phyloP scores from a whole-genome alignment of 2,888 invertebrate species.

The Agrotis exclamationis region DNA sequence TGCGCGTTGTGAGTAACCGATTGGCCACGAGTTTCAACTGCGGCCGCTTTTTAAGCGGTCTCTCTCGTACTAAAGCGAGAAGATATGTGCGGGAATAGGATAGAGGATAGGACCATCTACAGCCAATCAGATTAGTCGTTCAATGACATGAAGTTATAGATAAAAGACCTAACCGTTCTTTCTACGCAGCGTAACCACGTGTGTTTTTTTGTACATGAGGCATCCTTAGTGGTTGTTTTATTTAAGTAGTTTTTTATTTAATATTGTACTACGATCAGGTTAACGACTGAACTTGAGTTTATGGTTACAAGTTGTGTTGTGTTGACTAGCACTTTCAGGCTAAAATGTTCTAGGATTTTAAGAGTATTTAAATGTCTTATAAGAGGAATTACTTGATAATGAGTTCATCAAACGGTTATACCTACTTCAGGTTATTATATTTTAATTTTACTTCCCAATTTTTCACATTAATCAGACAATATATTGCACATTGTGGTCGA shows the following conservation, averaged over 20 bases:
- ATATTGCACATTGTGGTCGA: conserved; percentile 16
- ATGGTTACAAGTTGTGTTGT: conserved; percentile 30
- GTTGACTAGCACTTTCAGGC: conserved; percentile 21
- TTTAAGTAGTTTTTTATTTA: conserved; percentile 62
- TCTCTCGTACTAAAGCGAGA: too few relatives aligned
- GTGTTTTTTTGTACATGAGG: conserved; percentile 44
- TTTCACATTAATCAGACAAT: background rate
- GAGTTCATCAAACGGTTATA: too few relatives aligned
- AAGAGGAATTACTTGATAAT: background rate
- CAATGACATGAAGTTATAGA: too few relatives aligned
- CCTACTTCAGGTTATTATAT: too few relatives aligned
- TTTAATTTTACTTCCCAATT: background rate
- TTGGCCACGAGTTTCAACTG: too few relatives aligned
- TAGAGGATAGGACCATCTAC: too few relatives aligned
- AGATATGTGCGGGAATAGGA: too few relatives aligned
- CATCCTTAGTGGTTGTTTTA: conserved; percentile 53
- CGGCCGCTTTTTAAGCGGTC: too few relatives aligned
- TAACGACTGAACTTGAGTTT: conserved; percentile 49
- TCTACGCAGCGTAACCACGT: too few relatives aligned
- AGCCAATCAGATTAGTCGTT: too few relatives aligned
- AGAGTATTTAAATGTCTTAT: conserved; percentile 12
- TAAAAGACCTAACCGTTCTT: too few relatives aligned
- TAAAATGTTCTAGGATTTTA: conserved; percentile 12
- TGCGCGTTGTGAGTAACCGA: too few relatives aligned
- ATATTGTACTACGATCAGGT: conserved; percentile 46